Conservation (phyloP, 2,888 invertebrate genomes). For the Drosophila multiciliata region DNA sequence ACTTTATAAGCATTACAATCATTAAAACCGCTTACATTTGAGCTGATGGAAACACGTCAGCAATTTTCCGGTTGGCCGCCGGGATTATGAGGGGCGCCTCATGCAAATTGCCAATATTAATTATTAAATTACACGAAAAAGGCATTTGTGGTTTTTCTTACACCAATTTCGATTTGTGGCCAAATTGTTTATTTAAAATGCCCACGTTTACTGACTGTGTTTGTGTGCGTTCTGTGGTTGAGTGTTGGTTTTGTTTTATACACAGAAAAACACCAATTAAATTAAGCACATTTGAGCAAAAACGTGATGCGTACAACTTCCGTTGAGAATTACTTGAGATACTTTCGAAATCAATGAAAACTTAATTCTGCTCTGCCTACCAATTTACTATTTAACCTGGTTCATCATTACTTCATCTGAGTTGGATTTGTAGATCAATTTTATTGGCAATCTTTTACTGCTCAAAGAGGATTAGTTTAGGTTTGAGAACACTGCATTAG, state of each 20-base stretch:
- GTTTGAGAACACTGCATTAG: no score
- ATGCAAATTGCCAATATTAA: slow-evolving; percentile 80
- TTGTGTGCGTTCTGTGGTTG: neutral
- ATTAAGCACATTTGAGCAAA: neutral
- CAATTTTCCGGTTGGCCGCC: slow-evolving; percentile 38
- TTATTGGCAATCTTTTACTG: no score
- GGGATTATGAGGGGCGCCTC: slow-evolving; percentile 58
- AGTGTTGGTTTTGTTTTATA: neutral
- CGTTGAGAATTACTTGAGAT: neutral
- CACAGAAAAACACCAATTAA: neutral
- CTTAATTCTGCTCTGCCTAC: neutral
- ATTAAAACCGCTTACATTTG: slow-evolving; percentile 25
- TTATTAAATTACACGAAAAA: slow-evolving; percentile 78
- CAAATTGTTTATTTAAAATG: neutral
- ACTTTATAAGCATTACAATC: slow-evolving; percentile 42
- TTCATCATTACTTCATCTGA: neutral
- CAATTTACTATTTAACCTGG: neutral
- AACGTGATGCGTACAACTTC: neutral
- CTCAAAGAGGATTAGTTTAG: no score
- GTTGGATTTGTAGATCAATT: no score
- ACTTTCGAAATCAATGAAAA: neutral
- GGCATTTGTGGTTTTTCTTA: slow-evolving; percentile 62
- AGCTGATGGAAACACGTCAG: slow-evolving; percentile 42
- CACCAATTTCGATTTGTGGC: slow-evolving; percentile 55
- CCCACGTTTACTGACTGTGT: neutral